Conservation (phyloP, 1,140 invertebrate genomes). For the Marisa cornuarietis region DNA sequence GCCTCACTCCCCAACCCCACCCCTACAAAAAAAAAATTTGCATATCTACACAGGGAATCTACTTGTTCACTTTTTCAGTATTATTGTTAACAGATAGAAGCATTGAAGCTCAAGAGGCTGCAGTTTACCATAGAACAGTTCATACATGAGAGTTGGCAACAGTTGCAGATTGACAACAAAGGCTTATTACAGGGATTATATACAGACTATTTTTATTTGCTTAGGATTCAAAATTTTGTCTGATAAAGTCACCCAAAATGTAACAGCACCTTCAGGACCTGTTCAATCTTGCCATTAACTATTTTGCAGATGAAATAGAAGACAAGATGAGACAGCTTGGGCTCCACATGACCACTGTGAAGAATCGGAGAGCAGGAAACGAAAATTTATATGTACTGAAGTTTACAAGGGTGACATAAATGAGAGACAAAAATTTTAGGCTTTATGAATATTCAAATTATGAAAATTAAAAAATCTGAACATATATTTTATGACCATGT, state of each 20-base stretch:
- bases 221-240: background rate
- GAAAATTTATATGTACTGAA: slow-evolving; percentile 76
- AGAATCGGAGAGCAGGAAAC: slow-evolving; percentile 76
- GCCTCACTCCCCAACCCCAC: too few species aligned
- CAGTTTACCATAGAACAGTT: background rate
- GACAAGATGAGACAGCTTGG: slow-evolving; percentile 71
- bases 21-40: too few species aligned
- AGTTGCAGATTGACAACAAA: background rate
- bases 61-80: background rate
- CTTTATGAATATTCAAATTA: too few species aligned
- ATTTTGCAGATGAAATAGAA: slow-evolving; percentile 75
- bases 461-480: too few species aligned
- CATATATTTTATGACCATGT: too few species aligned
- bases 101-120: background rate
- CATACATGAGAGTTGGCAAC: too few species aligned
- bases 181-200: background rate
- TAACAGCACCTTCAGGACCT: background rate
- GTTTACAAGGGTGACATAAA: slow-evolving; percentile 40
- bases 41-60: background rate
- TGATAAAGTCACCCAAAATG: background rate
- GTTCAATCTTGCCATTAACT: slow-evolving; percentile 6
- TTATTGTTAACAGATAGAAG: background rate
- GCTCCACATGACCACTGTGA: slow-evolving; percentile 73
- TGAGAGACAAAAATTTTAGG: too few species aligned
- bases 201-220: background rate